Conservation (phyloP, 2,113 vertebrate genomes). For the Brachionichthys hirsutus region DNA sequence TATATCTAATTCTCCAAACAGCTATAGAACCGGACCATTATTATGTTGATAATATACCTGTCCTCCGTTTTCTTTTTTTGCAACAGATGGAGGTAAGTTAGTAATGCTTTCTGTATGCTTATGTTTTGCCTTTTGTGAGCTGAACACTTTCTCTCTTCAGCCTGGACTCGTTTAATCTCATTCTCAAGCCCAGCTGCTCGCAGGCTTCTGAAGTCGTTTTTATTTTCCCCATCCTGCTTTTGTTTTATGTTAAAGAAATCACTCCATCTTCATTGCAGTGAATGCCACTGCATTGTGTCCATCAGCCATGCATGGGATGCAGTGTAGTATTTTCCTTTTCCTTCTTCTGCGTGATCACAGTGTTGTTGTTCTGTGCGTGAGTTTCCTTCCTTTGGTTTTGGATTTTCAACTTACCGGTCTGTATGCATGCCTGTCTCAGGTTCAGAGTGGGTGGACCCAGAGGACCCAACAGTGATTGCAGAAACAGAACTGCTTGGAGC, state of each 20-base stretch:
- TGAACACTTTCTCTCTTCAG: slow-evolving; percentile 28
- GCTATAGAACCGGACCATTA: slow-evolving; percentile 19
- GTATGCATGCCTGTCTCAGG: slow-evolving; percentile 65
- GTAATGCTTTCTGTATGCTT: slow-evolving; percentile 35
- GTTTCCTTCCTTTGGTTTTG: background rate
- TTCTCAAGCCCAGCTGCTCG: slow-evolving; percentile 32
- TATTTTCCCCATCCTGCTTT: slow-evolving; percentile 35
- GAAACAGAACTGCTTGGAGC: slow-evolving; percentile 95
- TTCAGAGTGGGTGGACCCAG: slow-evolving; percentile 97
- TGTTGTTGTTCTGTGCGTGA: slow-evolving; percentile 31
- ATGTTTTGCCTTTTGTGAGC: slow-evolving; percentile 43
- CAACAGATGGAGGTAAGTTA: slow-evolving; percentile 83
- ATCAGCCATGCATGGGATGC: slow-evolving; percentile 63
- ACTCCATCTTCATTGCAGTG: slow-evolving; percentile 52
- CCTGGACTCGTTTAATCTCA: slow-evolving; percentile 43
- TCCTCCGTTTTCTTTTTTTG: slow-evolving; percentile 63
- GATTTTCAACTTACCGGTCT: background rate
- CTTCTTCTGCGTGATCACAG: slow-evolving; percentile 26
- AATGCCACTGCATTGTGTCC: slow-evolving; percentile 41
- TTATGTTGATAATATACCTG: slow-evolving; percentile 61
- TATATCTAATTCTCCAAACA: slow-evolving; percentile 12
- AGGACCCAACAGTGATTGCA: slow-evolving; percentile 96
- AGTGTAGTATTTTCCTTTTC: slow-evolving; percentile 1
- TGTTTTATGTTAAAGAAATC: slow-evolving; percentile 17
- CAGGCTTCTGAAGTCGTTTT: slow-evolving; percentile 22